Base-by-base conservation (phyloP, 2,888 invertebrate species). In the Spatulosminthurus flaviceps region DNA sequence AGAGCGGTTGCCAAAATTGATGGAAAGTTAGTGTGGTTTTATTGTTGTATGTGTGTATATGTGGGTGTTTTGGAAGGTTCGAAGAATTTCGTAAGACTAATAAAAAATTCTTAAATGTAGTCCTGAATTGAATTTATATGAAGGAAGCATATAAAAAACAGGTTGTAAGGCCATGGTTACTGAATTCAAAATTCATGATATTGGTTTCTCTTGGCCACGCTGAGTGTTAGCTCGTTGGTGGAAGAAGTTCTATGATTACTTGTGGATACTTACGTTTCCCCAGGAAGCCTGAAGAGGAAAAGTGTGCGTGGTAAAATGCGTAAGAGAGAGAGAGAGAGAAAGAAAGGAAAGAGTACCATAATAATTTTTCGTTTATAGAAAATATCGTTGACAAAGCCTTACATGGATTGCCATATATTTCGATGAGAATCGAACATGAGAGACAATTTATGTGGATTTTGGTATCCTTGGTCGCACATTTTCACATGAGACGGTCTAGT, bases 361-460 rank as follows among this genome's bases (percentile, higher is more conserved):
- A 64, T 64, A 64, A 64, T 64, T 64, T 64, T 64, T 64, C 64
- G 64, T 64, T 64, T 64, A 22, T 24, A 22, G 24, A 64, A 64
- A 64, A 64, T 64, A 64, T 19, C 64, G 22, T 26, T 64, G 64
- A 64, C 64, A 64, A 64, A 64, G 26, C 24, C 24, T 22, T 24
- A 26, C 64, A 64, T 64, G 64, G 22, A 64, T 24, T 26, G 64
- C 26, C 64, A 24, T 64, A 64, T 64, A 64, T 64, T 64, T 64
- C 64, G 26, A 64, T 64, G 64, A 64, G 64, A 64, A 64, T 64
- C 64, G 64, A 64, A 64, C 64, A 64, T 64, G 64, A 64, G 64
- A 24, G 22, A 26, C 22, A 64, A 64, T 64, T 64, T 64, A 64
- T 64, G 64, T 26, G 64, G 16, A 64, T 51, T 51, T 51, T 51